Evolutionary conservation across 2,888 invertebrate species (phyloP).

Genomic region (Embidobia sp.): DNA sequence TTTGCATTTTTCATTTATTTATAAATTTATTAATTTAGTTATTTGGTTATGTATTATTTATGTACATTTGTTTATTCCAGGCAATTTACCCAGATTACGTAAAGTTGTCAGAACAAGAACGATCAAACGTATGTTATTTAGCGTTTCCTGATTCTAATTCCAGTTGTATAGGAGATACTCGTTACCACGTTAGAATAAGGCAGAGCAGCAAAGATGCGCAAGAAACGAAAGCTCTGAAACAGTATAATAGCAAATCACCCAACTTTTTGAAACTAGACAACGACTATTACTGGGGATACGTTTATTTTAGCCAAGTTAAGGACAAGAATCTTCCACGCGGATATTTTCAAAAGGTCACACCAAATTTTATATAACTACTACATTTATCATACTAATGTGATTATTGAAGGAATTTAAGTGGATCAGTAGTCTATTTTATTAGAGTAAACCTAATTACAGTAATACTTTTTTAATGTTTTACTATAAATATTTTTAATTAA

Average conservation of each 20-base stretch:
- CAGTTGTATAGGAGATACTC: conserved; percentile 99
- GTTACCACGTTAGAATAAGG: conserved; percentile 96
- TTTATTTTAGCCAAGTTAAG: conserved; percentile 98
- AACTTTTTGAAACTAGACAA: conserved; percentile 90
- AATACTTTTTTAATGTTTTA: background rate
- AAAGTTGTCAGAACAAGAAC: conserved; percentile 91
- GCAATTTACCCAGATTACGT: conserved; percentile 92
- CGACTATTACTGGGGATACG: conserved; percentile 97
- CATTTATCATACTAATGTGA: no score
- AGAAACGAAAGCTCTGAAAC: conserved; percentile 83
- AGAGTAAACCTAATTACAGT: no score
- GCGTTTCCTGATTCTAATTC: conserved; percentile 99
- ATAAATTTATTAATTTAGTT: conserved; percentile 29
- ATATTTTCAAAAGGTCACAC: conserved; percentile 95
- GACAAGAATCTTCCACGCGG: conserved; percentile 95
- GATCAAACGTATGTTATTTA: conserved; percentile 97
- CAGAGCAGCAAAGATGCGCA: conserved; percentile 84
- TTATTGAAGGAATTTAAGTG: no score
- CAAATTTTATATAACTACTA: conserved; percentile 72
- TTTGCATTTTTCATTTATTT: background rate
- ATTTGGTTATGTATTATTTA: no score
- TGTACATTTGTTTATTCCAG: conserved; percentile 82
- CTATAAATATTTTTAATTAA: background rate
- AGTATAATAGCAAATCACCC: conserved; percentile 90
- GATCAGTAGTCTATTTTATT: no score